Conservation (phyloP, 2,113 vertebrate genomes). For the Paradoxurus hermaphroditus region DNA sequence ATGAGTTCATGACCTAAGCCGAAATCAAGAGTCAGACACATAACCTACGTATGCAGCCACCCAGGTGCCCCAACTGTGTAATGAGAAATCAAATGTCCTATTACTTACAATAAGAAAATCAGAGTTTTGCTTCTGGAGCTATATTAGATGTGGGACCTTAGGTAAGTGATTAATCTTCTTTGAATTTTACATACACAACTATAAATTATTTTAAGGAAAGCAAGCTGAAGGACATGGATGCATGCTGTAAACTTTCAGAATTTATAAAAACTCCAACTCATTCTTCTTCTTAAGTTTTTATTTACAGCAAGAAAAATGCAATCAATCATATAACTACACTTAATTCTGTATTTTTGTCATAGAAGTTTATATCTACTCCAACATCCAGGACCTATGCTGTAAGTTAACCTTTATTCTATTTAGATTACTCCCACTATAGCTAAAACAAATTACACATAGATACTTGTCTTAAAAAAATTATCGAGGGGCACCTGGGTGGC, state of each 20-base stretch:
- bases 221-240: not conserved
- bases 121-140: not conserved
- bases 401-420: not conserved
- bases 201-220: not conserved
- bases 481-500: not conserved
- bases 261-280: not conserved
- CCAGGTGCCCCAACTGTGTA: no score
- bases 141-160: not conserved
- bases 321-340: not conserved
- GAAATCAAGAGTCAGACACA: no score
- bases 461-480: not conserved
- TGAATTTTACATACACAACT: not conserved
- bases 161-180: not conserved
- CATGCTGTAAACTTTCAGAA: not conserved
- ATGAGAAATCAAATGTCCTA: not conserved
- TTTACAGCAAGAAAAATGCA: not conserved
- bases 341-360: not conserved
- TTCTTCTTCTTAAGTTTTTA: not conserved
- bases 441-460: not conserved
- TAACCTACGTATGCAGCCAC: no score
- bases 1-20: no score
- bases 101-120: not conserved
- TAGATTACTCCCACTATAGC: not conserved
- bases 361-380: not conserved
- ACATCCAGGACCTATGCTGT: not conserved